Evolutionary conservation across 2,797 vertebrate genomes (phyloP).

Genomic region (Petrocephalus schoutedeni): DNA sequence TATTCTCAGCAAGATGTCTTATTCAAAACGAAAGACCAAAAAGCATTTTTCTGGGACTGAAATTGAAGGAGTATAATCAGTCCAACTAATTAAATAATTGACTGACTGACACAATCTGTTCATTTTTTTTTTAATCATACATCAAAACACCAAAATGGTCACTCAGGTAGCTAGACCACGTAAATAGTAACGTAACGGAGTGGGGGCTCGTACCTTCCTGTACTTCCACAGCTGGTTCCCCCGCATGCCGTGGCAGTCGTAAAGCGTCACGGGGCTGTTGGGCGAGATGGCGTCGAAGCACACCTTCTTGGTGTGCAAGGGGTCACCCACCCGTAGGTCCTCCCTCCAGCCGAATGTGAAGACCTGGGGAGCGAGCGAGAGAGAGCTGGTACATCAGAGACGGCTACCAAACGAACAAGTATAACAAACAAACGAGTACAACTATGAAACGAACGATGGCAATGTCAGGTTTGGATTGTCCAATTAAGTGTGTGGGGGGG

Average conservation of each 20-base stretch:
- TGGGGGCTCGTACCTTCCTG: conserved; percentile 61
- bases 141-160: not conserved
- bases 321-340: conserved; percentile 86
- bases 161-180: not conserved
- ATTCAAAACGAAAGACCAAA: not conserved
- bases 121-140: not conserved
- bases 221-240: conserved; percentile 96
- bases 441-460: not conserved
- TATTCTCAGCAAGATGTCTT: not conserved
- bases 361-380: conserved; percentile 58
- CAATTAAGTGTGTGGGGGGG: not conserved
- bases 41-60: not conserved
- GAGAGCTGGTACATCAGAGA: not conserved
- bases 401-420: no score
- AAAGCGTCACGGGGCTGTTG: conserved; percentile 85
- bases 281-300: conserved; percentile 88
- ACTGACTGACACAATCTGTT: not conserved
- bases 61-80: not conserved
- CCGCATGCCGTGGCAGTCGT: conserved; percentile 93
- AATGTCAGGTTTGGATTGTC: not conserved
- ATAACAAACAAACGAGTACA: not conserved
- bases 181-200: not conserved
- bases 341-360: conserved; percentile 93
- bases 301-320: conserved; percentile 88
- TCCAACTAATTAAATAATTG: not conserved